These are phyloP conservation scores for Melanargia galathea DNA, from an alignment of 2,888 invertebrate genomes.

Conservation along the genomic window DNA sequence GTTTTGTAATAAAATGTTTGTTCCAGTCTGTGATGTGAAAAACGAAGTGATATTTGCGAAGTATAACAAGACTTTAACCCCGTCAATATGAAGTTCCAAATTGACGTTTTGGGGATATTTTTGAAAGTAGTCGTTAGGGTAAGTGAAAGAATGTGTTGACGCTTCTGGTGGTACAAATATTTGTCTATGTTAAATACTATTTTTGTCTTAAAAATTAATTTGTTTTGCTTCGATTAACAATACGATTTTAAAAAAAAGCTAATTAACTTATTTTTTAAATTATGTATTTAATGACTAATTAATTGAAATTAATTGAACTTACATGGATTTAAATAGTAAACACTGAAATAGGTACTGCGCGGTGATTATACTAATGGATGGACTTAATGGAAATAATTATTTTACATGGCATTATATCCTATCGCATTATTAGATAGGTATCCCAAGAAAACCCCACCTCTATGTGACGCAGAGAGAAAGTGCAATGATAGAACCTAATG, in stretches of 20 bases:
- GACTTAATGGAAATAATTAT: no score
- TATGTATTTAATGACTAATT: background rate
- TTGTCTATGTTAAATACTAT: background rate
- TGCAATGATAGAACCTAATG: no score
- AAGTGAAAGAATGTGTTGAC: constrained; percentile 47
- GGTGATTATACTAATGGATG: no score
- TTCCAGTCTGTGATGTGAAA: constrained; percentile 71
- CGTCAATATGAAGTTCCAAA: constrained; percentile 76
- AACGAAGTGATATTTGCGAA: constrained; percentile 56
- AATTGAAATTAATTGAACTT: no score
- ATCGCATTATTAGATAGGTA: no score
- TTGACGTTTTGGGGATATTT: constrained; percentile 78
- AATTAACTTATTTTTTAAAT: background rate
- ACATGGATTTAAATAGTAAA: no score
- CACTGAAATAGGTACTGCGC: no score
- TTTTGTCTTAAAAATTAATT: background rate
- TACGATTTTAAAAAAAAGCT: background rate
- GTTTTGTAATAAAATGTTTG: constrained; percentile 51
- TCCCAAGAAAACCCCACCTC: no score
- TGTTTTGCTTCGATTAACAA: background rate
- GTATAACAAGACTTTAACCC: constrained; percentile 41
- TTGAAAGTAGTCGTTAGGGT: constrained; percentile 79
- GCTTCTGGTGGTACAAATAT: background rate
- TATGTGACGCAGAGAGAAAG: no score
- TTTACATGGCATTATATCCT: no score